A percentile compares a stretch with the other conserved stretches of the same genome.
Evolutionary conservation across 2,113 vertebrate species (phyloP).

Genomic region (Gopherus flavomarginatus): DNA sequence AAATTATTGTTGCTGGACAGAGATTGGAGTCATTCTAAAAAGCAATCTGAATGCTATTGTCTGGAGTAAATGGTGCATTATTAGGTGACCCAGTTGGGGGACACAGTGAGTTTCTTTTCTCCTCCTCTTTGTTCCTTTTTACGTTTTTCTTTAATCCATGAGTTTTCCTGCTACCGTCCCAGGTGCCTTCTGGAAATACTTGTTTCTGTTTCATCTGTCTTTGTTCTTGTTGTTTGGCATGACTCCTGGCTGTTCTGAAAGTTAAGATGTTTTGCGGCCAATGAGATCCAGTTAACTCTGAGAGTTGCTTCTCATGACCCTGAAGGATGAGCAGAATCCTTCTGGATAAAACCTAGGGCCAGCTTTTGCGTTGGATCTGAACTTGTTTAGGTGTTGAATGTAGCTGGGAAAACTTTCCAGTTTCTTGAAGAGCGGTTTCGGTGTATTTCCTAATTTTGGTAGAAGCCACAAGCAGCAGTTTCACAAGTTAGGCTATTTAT

Average conservation of each 20-base stretch:
- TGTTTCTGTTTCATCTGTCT: background rate
- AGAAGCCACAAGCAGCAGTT: background rate
- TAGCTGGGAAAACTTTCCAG: background rate
- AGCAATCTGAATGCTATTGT: background rate
- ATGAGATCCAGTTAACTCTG: background rate
- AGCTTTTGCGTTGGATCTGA: conserved; percentile 6
- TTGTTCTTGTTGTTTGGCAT: background rate
- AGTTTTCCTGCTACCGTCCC: conserved; percentile 23
- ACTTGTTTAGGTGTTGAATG: background rate
- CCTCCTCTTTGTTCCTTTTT: background rate
- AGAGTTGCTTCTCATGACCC: background rate
- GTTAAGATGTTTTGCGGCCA: background rate
- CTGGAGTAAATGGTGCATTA: background rate
- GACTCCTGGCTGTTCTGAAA: conserved; percentile 5
- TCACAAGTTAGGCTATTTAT: background rate
- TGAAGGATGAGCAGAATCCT: background rate
- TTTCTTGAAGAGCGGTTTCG: background rate
- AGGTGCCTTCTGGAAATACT: conserved; percentile 39
- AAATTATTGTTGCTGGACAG: background rate
- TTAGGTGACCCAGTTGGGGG: background rate
- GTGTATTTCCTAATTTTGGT: background rate
- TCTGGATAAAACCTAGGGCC: background rate
- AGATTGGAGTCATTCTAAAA: background rate
- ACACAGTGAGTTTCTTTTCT: background rate
- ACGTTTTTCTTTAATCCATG: background rate